phyloP scores from a whole-genome alignment of 2,113 vertebrate species.

The Sardina pilchardus region DNA sequence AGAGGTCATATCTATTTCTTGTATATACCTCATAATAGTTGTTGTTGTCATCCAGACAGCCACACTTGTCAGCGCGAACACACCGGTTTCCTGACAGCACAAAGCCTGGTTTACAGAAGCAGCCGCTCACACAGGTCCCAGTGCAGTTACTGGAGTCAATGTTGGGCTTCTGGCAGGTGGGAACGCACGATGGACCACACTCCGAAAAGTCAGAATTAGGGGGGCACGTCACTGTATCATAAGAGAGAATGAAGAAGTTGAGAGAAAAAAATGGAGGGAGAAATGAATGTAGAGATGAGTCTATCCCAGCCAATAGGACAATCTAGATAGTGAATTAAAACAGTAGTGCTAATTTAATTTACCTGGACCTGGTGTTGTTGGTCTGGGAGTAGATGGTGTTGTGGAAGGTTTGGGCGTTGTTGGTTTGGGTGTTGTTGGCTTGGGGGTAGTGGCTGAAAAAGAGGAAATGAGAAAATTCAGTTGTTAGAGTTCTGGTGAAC shows the following conservation, averaged over 20 bases:
- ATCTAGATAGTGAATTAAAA: not conserved
- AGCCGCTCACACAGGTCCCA: conserved; percentile 44
- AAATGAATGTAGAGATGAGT: not conserved
- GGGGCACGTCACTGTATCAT: conserved; percentile 16
- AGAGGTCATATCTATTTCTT: not conserved
- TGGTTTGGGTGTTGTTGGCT: conserved; percentile 12
- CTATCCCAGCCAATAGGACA: no score
- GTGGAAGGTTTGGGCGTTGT: not conserved
- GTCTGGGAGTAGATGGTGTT: not conserved
- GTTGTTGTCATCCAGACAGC: conserved; percentile 45
- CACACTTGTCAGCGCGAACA: conserved; percentile 49
- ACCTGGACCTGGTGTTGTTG: not conserved
- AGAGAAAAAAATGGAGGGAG: not conserved
- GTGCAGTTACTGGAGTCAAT: conserved; percentile 40
- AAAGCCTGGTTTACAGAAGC: conserved; percentile 56
- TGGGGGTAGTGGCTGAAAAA: conserved; percentile 28
- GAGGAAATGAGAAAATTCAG: not conserved
- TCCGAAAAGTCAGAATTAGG: conserved; percentile 48
- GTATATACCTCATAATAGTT: conserved; percentile 58
- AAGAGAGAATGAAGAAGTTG: not conserved
- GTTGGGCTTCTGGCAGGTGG: conserved; percentile 51
- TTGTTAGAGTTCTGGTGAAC: not conserved
- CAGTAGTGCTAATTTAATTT: not conserved
- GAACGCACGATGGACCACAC: conserved; percentile 53
- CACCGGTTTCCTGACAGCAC: conserved; percentile 44